Conservation (phyloP, 2,797 vertebrate genomes). For the Lophotriccus pileatus region DNA sequence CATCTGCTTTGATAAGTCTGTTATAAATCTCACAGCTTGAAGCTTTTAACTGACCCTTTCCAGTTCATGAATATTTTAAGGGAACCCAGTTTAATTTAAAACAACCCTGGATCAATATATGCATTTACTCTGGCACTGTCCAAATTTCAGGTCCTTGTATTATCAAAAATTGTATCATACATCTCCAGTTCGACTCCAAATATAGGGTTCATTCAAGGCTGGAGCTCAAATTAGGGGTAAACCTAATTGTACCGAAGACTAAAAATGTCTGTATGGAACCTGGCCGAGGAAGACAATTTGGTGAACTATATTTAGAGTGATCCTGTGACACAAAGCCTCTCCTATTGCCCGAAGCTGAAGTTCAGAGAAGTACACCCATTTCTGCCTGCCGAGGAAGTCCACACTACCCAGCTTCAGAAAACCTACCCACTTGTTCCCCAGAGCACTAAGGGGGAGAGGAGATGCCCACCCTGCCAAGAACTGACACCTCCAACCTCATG, state of each 20-base stretch:
- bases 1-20: slow-evolving; percentile 61
- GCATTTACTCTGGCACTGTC: slow-evolving; percentile 46
- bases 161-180: slow-evolving; percentile 28
- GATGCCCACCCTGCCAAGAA: not conserved
- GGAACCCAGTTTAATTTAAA: slow-evolving; percentile 60
- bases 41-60: slow-evolving; percentile 63
- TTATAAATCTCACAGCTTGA: slow-evolving; percentile 59
- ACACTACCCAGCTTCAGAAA: not conserved
- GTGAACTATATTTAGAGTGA: not conserved
- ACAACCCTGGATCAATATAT: slow-evolving; percentile 60
- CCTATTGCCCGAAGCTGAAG: rapidly evolving
- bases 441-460: not conserved
- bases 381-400: not conserved
- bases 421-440: not conserved
- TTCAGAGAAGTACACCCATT: not conserved
- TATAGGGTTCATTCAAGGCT: slow-evolving; percentile 42
- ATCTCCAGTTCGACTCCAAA: not conserved
- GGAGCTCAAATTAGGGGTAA: slow-evolving; percentile 25
- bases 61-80: slow-evolving; percentile 67
- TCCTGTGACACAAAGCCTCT: not conserved
- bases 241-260: not conserved
- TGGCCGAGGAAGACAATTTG: not conserved
- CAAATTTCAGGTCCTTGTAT: slow-evolving; percentile 19
- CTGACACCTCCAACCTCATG: not conserved
- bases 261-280: not conserved